Percentiles rank a stretch among this genome's conserved stretches.
Conservation (phyloP, 1,140 invertebrate genomes). For the Chlorops oryzae region DNA sequence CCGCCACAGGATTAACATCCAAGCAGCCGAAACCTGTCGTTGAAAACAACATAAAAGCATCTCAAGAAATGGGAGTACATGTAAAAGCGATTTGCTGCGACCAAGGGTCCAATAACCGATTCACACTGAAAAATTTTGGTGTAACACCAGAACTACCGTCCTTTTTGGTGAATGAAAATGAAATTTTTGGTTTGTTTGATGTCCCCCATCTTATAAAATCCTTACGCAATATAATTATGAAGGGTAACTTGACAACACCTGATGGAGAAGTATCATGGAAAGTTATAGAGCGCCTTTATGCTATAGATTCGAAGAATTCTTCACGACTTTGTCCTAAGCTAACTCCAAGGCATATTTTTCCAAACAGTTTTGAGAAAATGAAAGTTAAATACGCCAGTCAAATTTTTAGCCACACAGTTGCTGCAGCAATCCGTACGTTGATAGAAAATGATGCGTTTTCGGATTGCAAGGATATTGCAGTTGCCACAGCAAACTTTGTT, state of each 20-base stretch:
- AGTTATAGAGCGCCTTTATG: slow-evolving; percentile 2
- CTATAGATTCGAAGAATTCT: not conserved
- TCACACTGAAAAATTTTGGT: not conserved
- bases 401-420: slow-evolving; percentile 11
- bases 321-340: slow-evolving; percentile 12
- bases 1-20: slow-evolving; percentile 6
- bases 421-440: slow-evolving; percentile 5
- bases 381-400: slow-evolving; percentile 14
- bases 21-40: not conserved
- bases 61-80: slow-evolving; percentile 6
- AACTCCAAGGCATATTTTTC: slow-evolving; percentile 4
- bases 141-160: not conserved
- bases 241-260: slow-evolving; percentile 7
- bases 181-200: slow-evolving; percentile 12
- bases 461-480: slow-evolving; percentile 4
- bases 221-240: slow-evolving; percentile 8
- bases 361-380: slow-evolving; percentile 11
- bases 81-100: slow-evolving; percentile 8
- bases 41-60: slow-evolving; percentile 4
- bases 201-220: slow-evolving; percentile 12
- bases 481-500: not conserved
- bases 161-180: slow-evolving; percentile 3
- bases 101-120: slow-evolving; percentile 6
- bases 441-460: slow-evolving; percentile 7
- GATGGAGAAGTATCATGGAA: slow-evolving; percentile 12